A percentile compares a stretch with the other conserved stretches of the same genome.
Evolutionary conservation across 2,888 invertebrate genomes (phyloP).

Genomic region (Cetonia aurata): DNA sequence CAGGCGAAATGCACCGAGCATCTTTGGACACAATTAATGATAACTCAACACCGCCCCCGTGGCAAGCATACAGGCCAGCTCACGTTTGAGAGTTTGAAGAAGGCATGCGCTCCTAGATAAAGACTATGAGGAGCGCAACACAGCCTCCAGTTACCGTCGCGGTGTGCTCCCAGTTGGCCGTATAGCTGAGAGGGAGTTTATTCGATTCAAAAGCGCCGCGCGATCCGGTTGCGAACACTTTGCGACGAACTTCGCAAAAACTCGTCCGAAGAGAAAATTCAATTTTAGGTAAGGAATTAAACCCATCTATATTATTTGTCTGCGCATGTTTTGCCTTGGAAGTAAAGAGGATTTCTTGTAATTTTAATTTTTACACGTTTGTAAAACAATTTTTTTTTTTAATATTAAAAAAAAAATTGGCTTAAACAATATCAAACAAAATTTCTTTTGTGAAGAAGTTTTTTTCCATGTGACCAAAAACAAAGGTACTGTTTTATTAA

Average conservation of each 20-base stretch:
- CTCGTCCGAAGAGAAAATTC: neutral
- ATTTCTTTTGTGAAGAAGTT: neutral
- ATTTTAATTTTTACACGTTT: too few relatives aligned
- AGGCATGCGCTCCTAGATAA: slow-evolving; percentile 59
- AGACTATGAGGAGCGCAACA: slow-evolving; percentile 57
- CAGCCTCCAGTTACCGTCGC: slow-evolving; percentile 63
- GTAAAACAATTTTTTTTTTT: too few relatives aligned
- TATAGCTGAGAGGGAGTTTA: neutral
- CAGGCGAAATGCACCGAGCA: slow-evolving; percentile 58
- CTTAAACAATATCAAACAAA: neutral
- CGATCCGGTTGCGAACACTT: neutral
- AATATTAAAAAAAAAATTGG: neutral
- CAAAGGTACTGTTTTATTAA: slow-evolving; percentile 46
- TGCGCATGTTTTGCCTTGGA: neutral
- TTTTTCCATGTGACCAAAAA: neutral
- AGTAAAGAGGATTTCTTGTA: too few relatives aligned
- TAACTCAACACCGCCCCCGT: slow-evolving; percentile 56
- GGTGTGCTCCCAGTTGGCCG: slow-evolving; percentile 15
- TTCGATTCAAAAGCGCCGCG: neutral
- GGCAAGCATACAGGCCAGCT: slow-evolving; percentile 49
- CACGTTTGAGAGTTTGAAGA: slow-evolving; percentile 54
- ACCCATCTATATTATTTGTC: neutral
- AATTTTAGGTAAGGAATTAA: slow-evolving; percentile 11
- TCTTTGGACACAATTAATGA: slow-evolving; percentile 61
- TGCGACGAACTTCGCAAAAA: slow-evolving; percentile 11